These are phyloP conservation scores for Capitella teleta DNA, from an alignment of 1,140 invertebrate genomes.

Conservation along the genomic window DNA sequence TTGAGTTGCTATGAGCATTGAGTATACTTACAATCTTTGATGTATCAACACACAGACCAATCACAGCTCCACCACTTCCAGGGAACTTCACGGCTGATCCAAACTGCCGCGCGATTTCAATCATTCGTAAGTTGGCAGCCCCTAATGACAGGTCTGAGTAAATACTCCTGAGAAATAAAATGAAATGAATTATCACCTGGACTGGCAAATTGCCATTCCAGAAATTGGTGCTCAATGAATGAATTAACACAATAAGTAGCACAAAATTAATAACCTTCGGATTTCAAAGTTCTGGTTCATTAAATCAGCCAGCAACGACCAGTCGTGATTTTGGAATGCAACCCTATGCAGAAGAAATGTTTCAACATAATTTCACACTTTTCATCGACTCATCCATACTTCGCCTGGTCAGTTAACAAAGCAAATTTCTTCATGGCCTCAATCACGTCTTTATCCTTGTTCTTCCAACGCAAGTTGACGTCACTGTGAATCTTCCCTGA, in stretches of 20 bases:
- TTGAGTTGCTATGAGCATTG: too few relatives aligned
- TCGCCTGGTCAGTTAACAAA: conserved; percentile 23
- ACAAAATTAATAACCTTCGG: conserved; percentile 11
- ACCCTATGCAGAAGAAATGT: too few relatives aligned
- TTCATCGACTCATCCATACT: neutral
- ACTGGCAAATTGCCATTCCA: conserved; percentile 28
- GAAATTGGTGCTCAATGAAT: conserved; percentile 14
- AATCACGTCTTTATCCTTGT: conserved; percentile 20
- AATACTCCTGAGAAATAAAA: conserved; percentile 11
- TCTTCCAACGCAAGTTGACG: conserved; percentile 20
- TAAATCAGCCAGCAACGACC: conserved; percentile 16
- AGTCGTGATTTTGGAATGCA: too few relatives aligned
- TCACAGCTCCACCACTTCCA: conserved; percentile 29
- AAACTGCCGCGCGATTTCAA: conserved; percentile 21
- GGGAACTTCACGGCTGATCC: conserved; percentile 27
- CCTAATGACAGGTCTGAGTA: conserved; percentile 24
- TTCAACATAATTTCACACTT: too few relatives aligned
- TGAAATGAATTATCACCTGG: conserved; percentile 9
- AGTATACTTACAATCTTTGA: conserved; percentile 18
- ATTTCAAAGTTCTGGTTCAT: conserved; percentile 28
- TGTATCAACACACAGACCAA: conserved; percentile 19
- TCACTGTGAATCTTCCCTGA: conserved; percentile 31
- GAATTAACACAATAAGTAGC: too few relatives aligned
- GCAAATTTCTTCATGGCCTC: conserved; percentile 27
- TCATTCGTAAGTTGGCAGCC: conserved; percentile 21